Evolutionary conservation across 2,113 vertebrate genomes (phyloP).

Genomic region (Etheostoma cragini): DNA sequence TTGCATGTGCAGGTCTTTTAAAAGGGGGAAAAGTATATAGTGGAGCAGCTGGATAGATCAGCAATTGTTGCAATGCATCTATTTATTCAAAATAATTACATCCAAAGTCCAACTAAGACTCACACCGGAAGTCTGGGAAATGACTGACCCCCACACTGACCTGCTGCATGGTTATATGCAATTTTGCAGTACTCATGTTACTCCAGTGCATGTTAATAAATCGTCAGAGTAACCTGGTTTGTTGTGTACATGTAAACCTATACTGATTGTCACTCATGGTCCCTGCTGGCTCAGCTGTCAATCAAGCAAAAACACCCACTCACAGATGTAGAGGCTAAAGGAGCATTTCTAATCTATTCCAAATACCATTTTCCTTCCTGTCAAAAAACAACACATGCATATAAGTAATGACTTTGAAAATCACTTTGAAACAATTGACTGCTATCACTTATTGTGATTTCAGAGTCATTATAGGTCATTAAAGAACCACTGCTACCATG

Average conservation of each 20-base stretch:
- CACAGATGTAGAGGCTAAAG: conserved; percentile 20
- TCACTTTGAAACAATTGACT: not conserved
- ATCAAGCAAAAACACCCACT: not conserved
- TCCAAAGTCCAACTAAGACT: not conserved
- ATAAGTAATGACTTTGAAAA: not conserved
- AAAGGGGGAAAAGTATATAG: not conserved
- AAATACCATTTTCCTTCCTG: not conserved
- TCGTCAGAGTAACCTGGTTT: no score
- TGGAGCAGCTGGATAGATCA: not conserved
- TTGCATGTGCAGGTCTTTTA: not conserved
- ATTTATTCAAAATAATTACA: not conserved
- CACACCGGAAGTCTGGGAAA: not conserved
- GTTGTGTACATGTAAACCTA: not conserved
- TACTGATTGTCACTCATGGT: not conserved
- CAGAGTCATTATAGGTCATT: not conserved
- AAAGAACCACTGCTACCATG: not conserved
- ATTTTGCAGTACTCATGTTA: not conserved
- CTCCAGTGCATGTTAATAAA: not conserved
- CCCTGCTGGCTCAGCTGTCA: not conserved
- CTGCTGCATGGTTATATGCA: not conserved
- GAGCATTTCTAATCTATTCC: not conserved
- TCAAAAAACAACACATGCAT: not conserved
- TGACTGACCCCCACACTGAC: not conserved
- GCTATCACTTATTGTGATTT: not conserved
- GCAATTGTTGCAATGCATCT: not conserved